Base-by-base conservation (phyloP, 2,797 vertebrate genomes). In the Crenichthys baileyi region DNA sequence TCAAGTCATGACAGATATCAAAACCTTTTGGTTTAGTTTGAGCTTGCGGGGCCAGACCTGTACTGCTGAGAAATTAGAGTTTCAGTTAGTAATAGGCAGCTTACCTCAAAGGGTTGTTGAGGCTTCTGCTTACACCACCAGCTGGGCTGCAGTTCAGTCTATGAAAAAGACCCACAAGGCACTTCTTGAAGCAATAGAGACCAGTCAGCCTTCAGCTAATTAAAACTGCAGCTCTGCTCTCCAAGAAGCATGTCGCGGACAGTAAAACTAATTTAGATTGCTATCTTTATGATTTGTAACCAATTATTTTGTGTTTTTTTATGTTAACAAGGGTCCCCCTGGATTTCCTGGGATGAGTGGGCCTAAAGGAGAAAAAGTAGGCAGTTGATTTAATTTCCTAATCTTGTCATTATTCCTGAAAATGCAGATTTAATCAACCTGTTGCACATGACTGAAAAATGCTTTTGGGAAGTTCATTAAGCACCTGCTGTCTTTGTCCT, bases 291-390 rank as follows among this genome's bases (percentile, higher is more conserved):
- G 61, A 85, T 90, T 79, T 81, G 87, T 75, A 67, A 65, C 61
- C 9, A 36, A 60, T 70, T 68, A 50, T 51, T 73, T 72, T 70
- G 11, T 67, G 79, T 70, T 44, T 79, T 73, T 82, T 56, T 84
- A 87, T 83, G 76, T 87, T 91, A 77, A 73, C 70, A 90, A 99
- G 98, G 98, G 98, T 87, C 96, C 96, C 73, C 95, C 93, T 73
- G 98, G 98, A 90, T 94, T 97, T 93, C 97, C 97, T 86, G 98
- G 98, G 80, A 89, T 96, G 85, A 95, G 81, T 89, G 98, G 98
- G 95, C 95, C 96, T 92, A 98, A 98, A 88, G 98, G 98, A 88
- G 98, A 98, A 91, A 99, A 98, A 95, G 98, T 99, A 95, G 92
- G 94, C 71, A 58, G 89, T 81, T 80, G 70, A 74, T 79, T 51